Evolutionary conservation across 1,140 invertebrate genomes (phyloP), one percentile per base, ranked within the genome.

Genomic region (Drosophila melanogaster): DNA sequence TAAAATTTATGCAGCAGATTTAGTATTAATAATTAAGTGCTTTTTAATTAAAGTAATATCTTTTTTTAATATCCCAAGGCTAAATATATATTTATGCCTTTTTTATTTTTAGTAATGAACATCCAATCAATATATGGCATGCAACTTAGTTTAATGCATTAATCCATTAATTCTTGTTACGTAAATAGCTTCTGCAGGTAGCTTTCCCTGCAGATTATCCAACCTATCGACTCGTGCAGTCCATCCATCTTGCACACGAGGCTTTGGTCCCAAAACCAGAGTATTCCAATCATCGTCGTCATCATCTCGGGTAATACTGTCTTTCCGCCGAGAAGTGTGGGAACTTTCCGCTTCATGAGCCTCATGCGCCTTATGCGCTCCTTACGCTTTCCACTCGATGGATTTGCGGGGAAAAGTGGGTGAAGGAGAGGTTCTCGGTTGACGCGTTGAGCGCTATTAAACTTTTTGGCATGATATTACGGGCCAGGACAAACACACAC

Each of bases 301-400:
- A 56, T 70, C 51, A 70, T 70, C 65, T 46, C 17, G 41, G 50
- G 50, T 57, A 71, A 71, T 71, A 69, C 67, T 49, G 37, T 41
- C 43, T 12, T 35, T 69, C 24, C 66, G 50, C 12, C 41, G 22
- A 10, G 33, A 24, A 19, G 47, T 5, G 26, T n/a, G 55, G 58
- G 37, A 57, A 46, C 55, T 87, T 87, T 83, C 69, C 83, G 83
- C 83, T 69, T 87, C 75, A 87, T 89, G 74, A 62, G 75, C 76
- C 61, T 62, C 47, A 58, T 77, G 74, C 77, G 77, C 44, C 59
- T 77, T 75, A 62, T 46, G 56, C 43, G 71, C 70, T 75, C 50
- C 83, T 83, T 71, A 81, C 78, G 79, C 57, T 89, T 86, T 87
- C 83, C 83, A 87, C 79, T 86, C 83, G 77, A 87, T 87, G 87